These are phyloP conservation scores for Porites australiensis DNA, from an alignment of 64 coral and sea anemone genomes.

Conservation along the genomic window DNA sequence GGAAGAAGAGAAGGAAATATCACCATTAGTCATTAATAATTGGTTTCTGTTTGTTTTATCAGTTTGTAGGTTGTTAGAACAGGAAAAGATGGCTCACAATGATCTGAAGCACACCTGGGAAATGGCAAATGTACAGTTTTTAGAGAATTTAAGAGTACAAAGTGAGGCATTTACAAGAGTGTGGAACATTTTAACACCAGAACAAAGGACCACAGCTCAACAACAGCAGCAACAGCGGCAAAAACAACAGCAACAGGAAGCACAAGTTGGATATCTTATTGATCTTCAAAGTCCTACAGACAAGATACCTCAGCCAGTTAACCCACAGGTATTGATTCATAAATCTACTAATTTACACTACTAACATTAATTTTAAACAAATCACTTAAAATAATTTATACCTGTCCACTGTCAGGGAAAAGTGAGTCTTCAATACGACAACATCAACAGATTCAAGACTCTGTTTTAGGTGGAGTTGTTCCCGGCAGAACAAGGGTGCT, in stretches of 20 bases:
- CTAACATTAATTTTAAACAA: too few relatives aligned
- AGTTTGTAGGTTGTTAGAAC: constrained; percentile 80
- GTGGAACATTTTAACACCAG: constrained; percentile 81
- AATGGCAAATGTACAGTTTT: constrained; percentile 97
- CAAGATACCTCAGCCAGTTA: constrained; percentile 19
- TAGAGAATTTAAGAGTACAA: constrained; percentile 77
- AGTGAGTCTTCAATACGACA: too few relatives aligned
- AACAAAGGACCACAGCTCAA: constrained; percentile 66
- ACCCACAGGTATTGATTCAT: background rate
- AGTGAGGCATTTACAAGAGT: constrained; percentile 62
- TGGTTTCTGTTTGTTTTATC: background rate
- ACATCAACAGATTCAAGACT: too few relatives aligned
- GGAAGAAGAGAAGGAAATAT: too few relatives aligned
- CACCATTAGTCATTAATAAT: too few relatives aligned
- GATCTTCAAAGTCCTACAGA: constrained; percentile 29
- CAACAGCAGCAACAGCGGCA: constrained; percentile 35
- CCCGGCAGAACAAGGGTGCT: too few relatives aligned
- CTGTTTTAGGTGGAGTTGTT: too few relatives aligned
- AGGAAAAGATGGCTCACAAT: constrained; percentile 90
- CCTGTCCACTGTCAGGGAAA: too few relatives aligned
- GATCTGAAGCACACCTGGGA: constrained; percentile 97
- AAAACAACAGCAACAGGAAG: background rate
- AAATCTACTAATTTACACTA: too few relatives aligned
- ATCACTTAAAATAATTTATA: too few relatives aligned
- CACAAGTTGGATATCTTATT: constrained; percentile 32